Evolutionary conservation across 2,888 invertebrate genomes (phyloP).

Genomic region (Microctonus hyperodae): DNA sequence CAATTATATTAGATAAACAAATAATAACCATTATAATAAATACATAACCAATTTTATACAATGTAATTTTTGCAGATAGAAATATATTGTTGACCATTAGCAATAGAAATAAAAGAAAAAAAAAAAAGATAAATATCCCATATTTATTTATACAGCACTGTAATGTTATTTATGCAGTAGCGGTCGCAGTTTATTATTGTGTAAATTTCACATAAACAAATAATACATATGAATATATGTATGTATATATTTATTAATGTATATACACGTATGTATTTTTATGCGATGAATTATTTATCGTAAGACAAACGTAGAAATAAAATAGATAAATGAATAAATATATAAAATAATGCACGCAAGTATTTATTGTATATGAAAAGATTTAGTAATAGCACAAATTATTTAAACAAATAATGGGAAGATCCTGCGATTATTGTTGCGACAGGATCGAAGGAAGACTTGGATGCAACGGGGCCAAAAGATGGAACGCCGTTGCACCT

Average conservation of each 20-base stretch:
- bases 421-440: constrained; percentile 48
- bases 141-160: background rate
- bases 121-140: background rate
- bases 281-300: background rate
- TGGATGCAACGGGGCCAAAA: constrained; percentile 42
- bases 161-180: background rate
- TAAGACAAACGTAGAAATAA: background rate
- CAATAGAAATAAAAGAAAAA: background rate
- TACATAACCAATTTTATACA: background rate
- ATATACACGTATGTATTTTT: background rate
- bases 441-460: constrained; percentile 52
- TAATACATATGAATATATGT: background rate
- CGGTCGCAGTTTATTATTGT: background rate
- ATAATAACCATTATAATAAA: background rate
- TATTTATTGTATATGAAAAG: background rate
- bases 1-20: background rate
- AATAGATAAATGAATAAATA: no score
- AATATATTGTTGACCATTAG: background rate
- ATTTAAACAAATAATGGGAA: constrained; percentile 45
- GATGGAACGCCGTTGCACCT: constrained; percentile 27
- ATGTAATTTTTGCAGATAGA: background rate
- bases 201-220: background rate
- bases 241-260: no score
- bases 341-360: background rate
- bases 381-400: constrained; percentile 38